Conservation (phyloP, 2,113 vertebrate genomes). For the Micronycteris hirsuta region DNA sequence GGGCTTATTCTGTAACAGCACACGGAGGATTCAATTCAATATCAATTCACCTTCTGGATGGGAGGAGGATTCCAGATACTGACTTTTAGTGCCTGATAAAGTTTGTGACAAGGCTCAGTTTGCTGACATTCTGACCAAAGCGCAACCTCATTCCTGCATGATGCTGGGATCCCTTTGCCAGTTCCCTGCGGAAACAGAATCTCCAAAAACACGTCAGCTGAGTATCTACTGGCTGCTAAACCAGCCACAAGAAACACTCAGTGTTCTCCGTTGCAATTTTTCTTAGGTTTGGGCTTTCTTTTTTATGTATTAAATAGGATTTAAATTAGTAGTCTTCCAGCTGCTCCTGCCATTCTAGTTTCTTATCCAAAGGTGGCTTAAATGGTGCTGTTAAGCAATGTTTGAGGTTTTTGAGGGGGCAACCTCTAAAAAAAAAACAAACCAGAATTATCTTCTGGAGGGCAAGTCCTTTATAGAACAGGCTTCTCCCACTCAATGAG, state of each 20-base stretch:
- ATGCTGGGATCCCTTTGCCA: background rate
- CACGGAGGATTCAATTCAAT: constrained; percentile 71
- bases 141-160: background rate
- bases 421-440: no score
- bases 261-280: background rate
- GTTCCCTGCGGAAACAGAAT: background rate
- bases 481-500: no score
- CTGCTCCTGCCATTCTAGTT: background rate
- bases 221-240: background rate
- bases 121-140: background rate
- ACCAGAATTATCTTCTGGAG: no score
- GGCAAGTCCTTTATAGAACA: no score
- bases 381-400: background rate
- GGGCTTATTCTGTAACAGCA: constrained; percentile 75
- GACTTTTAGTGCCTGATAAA: constrained; percentile 58
- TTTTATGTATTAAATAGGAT: background rate
- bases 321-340: background rate
- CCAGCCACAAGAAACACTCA: background rate
- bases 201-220: fast-evolving
- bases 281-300: background rate
- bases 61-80: constrained; percentile 46
- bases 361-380: background rate
- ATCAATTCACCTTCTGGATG: constrained; percentile 73
- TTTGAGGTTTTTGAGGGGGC: background rate
- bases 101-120: constrained; percentile 58